phyloP scores from a whole-genome alignment of 2,113 vertebrate genomes.

The Melanostigma gelatinosum region DNA sequence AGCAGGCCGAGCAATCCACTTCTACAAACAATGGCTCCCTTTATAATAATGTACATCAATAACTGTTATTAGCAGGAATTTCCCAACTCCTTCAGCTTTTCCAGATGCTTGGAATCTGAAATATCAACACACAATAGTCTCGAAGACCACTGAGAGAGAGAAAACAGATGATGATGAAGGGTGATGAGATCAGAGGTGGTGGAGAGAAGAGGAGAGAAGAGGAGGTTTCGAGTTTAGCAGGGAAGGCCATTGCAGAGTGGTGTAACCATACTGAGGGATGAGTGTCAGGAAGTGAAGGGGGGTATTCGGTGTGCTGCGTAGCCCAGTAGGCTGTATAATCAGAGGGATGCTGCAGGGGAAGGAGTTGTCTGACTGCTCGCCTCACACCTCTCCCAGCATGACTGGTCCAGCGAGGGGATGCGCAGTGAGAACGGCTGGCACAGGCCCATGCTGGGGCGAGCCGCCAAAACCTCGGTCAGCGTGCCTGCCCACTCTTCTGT shows the following conservation, averaged over 20 bases:
- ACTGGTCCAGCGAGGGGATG: constrained; percentile 59
- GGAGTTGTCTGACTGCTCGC: constrained; percentile 58
- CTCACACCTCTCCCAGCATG: constrained; percentile 66
- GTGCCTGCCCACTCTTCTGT: constrained; percentile 70
- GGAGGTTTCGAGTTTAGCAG: constrained; percentile 6
- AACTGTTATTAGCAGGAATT: constrained; percentile 66
- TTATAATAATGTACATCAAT: constrained; percentile 78
- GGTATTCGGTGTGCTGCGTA: constrained; percentile 22
- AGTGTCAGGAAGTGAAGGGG: constrained; percentile 10
- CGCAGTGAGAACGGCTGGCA: constrained; percentile 64
- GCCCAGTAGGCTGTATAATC: constrained; percentile 51
- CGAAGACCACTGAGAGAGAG: constrained; percentile 38
- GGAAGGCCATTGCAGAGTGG: constrained; percentile 34
- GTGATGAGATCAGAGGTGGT: constrained; percentile 44
- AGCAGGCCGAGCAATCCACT: constrained; percentile 54
- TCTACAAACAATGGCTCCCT: constrained; percentile 75
- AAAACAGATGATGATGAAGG: constrained; percentile 51
- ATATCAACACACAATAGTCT: constrained; percentile 54
- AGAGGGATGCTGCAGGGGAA: constrained; percentile 14
- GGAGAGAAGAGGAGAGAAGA: constrained; percentile 45
- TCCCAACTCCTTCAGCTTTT: constrained; percentile 66
- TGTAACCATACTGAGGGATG: constrained; percentile 22
- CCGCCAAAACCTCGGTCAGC: constrained; percentile 76
- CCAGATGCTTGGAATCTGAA: constrained; percentile 75
- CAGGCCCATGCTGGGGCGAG: constrained; percentile 49